These are phyloP conservation scores for human DNA, from an alignment of 2,113 vertebrate genomes.

Conservation along the genomic window GRCh38 chr13:101460001-101460500, in stretches of 20 bases:
- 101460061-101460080: not conserved
- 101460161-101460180: not conserved
- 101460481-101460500: not conserved
- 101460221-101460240: not conserved
- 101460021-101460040: not conserved
- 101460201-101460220: not conserved
- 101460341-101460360: not conserved
- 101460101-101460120: not conserved
- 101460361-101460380: not conserved
- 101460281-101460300: not conserved
- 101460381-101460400: not conserved
- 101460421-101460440: not conserved
- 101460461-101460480: not conserved
- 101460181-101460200: not conserved
- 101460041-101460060: not conserved
- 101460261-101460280: too few species aligned
- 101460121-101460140: not conserved
- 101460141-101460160: not conserved
- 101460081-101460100: not conserved
- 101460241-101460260: rapidly evolving
- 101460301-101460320: not conserved
- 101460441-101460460: not conserved
- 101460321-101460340: not conserved
- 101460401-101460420: not conserved
- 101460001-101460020: not conserved